Evolutionary conservation across 2,113 vertebrate genomes (phyloP).

Genomic region (Mionectes macconnelli): DNA sequence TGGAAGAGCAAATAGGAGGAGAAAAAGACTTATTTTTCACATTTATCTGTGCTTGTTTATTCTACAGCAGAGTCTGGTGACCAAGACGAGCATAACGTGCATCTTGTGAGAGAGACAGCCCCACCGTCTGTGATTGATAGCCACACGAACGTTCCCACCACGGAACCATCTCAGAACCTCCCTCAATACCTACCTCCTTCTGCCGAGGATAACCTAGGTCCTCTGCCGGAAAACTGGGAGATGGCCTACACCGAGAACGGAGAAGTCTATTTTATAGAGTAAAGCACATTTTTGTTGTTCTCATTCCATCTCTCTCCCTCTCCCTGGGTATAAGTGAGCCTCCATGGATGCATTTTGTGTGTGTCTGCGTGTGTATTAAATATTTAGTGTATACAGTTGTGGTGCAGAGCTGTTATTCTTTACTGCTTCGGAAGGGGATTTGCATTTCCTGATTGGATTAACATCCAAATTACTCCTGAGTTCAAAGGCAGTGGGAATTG

Average conservation of each 20-base stretch:
- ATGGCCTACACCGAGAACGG: conserved; percentile 99
- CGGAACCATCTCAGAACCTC: conserved; percentile 95
- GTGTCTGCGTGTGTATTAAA: background rate
- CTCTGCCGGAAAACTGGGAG: conserved; percentile 98
- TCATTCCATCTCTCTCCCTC: background rate
- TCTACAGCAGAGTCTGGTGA: conserved; percentile 90
- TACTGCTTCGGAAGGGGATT: background rate
- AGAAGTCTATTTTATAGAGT: conserved; percentile 99
- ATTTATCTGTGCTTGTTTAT: background rate
- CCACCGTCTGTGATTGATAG: conserved; percentile 69
- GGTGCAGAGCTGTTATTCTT: background rate
- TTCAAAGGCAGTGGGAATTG: background rate
- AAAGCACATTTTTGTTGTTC: conserved; percentile 67
- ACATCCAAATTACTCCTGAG: background rate
- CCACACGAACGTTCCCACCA: conserved; percentile 85
- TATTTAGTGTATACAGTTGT: background rate
- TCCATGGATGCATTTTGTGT: background rate
- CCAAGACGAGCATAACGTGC: conserved; percentile 84
- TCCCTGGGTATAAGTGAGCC: background rate
- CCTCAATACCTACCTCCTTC: conserved; percentile 93
- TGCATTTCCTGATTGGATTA: conserved; percentile 40
- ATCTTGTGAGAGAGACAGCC: conserved; percentile 71
- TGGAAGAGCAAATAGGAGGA: background rate
- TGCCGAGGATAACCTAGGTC: conserved; percentile 91
- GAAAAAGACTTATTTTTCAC: background rate